Percentiles rank a stretch among this genome's conserved stretches.
Evolutionary conservation across 2,888 invertebrate species (phyloP).

Genomic region (Ochropleura leucogaster): DNA sequence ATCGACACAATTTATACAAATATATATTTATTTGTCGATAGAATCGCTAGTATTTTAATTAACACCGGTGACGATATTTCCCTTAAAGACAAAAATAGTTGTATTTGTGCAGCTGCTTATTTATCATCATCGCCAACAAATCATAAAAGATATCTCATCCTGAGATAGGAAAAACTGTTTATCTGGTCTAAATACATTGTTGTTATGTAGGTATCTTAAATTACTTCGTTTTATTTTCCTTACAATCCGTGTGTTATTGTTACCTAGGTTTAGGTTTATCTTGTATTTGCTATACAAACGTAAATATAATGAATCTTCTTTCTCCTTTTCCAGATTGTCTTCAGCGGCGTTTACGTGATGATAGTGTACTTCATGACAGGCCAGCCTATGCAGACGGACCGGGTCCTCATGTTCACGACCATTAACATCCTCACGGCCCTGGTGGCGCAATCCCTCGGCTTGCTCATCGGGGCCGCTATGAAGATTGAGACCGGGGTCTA

Average conservation of each 20-base stretch:
- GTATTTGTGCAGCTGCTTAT: background rate
- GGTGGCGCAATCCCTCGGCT: slow-evolving; percentile 97
- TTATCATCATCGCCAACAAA: slow-evolving; percentile 3
- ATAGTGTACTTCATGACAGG: slow-evolving; percentile 99
- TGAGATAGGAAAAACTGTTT: background rate
- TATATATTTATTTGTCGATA: background rate
- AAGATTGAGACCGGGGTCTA: slow-evolving; percentile 95
- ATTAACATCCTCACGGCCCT: slow-evolving; percentile 95
- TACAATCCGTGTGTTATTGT: background rate
- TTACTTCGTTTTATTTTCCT: background rate
- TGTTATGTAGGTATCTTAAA: too few species aligned
- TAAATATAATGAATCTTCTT: background rate
- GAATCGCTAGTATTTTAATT: background rate
- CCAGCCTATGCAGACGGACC: slow-evolving; percentile 96
- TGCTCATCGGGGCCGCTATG: slow-evolving; percentile 98
- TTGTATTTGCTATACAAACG: background rate
- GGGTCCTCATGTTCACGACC: slow-evolving; percentile 95
- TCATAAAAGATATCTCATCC: background rate
- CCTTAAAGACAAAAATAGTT: background rate
- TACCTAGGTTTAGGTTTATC: background rate
- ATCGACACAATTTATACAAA: slow-evolving; percentile 11
- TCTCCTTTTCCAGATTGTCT: slow-evolving; percentile 92
- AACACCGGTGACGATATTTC: slow-evolving; percentile 6
- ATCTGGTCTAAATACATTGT: background rate
- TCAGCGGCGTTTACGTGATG: slow-evolving; percentile 96